These are phyloP conservation scores for Lobophora halterata DNA, from an alignment of 2,888 invertebrate species.

Conservation along the genomic window DNA sequence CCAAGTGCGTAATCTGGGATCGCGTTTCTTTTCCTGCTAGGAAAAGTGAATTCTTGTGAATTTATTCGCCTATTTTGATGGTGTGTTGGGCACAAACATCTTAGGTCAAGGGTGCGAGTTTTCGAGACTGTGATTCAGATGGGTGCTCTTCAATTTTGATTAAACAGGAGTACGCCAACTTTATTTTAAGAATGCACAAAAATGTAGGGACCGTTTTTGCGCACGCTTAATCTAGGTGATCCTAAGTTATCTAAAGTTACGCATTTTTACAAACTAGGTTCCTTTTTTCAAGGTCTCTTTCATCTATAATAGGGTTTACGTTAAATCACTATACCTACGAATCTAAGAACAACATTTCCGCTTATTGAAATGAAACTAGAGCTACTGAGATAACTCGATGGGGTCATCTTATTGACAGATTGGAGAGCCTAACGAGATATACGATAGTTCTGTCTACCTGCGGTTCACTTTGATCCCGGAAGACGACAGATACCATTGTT, in stretches of 20 bases:
- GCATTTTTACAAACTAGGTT: slow-evolving; percentile 4
- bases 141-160: too few species aligned
- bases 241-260: too few species aligned
- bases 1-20: slow-evolving; percentile 15
- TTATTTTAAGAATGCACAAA: too few species aligned
- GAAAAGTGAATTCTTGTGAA: slow-evolving; percentile 10
- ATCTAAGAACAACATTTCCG: slow-evolving; percentile 26
- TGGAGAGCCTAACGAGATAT: slow-evolving; percentile 30
- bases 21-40: slow-evolving; percentile 9
- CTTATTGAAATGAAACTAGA: slow-evolving; percentile 30
- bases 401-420: slow-evolving; percentile 32
- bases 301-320: slow-evolving; percentile 12
- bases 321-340: slow-evolving; percentile 21
- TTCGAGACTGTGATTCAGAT: too few species aligned
- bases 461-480: slow-evolving; percentile 12
- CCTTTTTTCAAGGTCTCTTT: slow-evolving; percentile 8
- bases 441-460: slow-evolving; percentile 26
- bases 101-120: background rate
- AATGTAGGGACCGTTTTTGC: too few species aligned
- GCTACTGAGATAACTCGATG: slow-evolving; percentile 28
- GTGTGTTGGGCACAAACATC: slow-evolving; percentile 4
- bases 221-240: too few species aligned
- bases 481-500: background rate
- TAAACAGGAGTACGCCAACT: too few species aligned
- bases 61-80: slow-evolving; percentile 13